Base-by-base conservation (phyloP, 2,888 invertebrate species). In the Tenthredo distinguenda region DNA sequence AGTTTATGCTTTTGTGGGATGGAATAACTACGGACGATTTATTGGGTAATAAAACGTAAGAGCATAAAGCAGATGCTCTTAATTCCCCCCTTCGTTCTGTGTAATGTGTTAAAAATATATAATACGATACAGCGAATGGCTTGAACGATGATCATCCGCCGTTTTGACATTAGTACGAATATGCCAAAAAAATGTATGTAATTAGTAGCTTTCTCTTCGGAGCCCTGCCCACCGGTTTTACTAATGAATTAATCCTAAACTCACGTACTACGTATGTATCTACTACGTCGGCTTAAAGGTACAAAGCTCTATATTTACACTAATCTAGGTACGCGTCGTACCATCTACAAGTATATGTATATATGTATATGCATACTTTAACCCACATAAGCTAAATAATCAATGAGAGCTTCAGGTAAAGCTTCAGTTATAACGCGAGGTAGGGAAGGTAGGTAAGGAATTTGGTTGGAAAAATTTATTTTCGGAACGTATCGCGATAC, bases 211-310 rank as follows among this genome's bases (percentile, higher is more conserved):
- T 21, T 74, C 43, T 74, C 43, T 74, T 10, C 12, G 18, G 18
- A 50, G 55, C 77, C 77, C 37, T 40, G 77, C 77, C 77, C 77
- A 55, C 31, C 47, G 77, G 50, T 34, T 77, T 3, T 37, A 50
- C 55, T 77, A 77, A 77, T 77, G 77, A 77, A 77, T 77, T 77
- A 77, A 77, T 34, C 77, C 77, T 50, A 77, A 50, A 55, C 55
- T 31, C 34, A 55, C 77, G 26, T 34, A 26, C 26, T 26, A 26
- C 9, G 2, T 12, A 65, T 4, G 12, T 10, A 68, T 31, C 31
- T 31, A 4, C 21, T 68, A 68, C 34, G 34, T 18, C 0, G 15
- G 34, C 26, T 21, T 62, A 26, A 21, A 10, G 21, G 21, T 26
- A 26, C 7, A 55, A 55, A 62, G 62, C 26, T 62, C 4, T 62